Conservation (phyloP, 2,888 invertebrate species). For the Amblyjoppa proteus region DNA sequence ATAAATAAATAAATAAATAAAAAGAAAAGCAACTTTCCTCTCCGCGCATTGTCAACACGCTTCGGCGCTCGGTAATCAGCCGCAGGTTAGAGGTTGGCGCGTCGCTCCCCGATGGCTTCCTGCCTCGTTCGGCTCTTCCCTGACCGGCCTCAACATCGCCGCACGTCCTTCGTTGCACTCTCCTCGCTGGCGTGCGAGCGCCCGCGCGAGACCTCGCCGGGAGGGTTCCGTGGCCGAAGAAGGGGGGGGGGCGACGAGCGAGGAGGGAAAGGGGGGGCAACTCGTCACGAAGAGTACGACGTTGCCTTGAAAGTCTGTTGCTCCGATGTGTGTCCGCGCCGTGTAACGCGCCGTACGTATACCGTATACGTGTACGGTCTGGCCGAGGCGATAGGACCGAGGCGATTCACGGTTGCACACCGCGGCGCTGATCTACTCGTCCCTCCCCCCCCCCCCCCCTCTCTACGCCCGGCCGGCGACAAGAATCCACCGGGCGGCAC, state of each 20-base stretch:
- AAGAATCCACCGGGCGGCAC: conserved; percentile 52
- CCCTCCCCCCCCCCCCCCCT: conserved; percentile 29
- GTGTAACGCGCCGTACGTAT: conserved; percentile 38
- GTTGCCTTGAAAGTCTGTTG: conserved; percentile 56
- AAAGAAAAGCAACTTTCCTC: background rate
- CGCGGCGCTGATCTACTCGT: conserved; percentile 58
- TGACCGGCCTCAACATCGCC: conserved; percentile 62
- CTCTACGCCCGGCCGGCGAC: conserved; percentile 43
- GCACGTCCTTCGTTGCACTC: conserved; percentile 61
- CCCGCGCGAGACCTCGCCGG: background rate
- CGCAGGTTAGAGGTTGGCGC: conserved; percentile 2
- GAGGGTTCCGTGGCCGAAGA: too few relatives aligned
- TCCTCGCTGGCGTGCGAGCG: conserved; percentile 40
- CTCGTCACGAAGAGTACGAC: conserved; percentile 44
- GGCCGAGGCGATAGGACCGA: conserved; percentile 60
- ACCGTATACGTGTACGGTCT: background rate
- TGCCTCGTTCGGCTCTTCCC: conserved; percentile 57
- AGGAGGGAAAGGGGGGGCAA: background rate
- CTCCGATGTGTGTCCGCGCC: conserved; percentile 48
- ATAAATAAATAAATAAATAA: background rate
- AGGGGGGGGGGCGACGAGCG: too few relatives aligned
- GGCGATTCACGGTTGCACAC: conserved; percentile 60
- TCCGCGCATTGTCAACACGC: background rate
- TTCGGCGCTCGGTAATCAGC: too few relatives aligned
- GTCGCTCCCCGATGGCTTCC: conserved; percentile 7